Base-by-base conservation (phyloP, 2,113 vertebrate genomes). In the Sapayoa aenigma region DNA sequence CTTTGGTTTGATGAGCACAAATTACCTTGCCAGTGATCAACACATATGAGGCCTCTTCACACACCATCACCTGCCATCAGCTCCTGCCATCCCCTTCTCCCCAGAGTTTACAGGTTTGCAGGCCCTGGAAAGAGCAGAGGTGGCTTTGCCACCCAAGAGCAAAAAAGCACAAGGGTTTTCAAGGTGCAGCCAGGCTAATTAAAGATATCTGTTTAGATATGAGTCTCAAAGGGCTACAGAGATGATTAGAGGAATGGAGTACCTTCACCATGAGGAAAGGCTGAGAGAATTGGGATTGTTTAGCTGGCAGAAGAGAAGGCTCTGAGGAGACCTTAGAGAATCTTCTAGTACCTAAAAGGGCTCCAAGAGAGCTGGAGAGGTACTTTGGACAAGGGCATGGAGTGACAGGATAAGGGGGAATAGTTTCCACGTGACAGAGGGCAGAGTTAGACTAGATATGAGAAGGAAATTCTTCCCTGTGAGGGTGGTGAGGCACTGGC, bases 71-170 rank as follows among this genome's bases (percentile, higher is more conserved):
- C 50, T 2, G 22, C 46, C 74, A 37, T 2, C 76, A 56, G 37
- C 49, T 55, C 60, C 73, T 65, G 31, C 46, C 69, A 68, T 4
- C 22, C 63, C 72, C 46, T 39, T 21, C 1, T 1, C 7, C 11
- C 12, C 53, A 37, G 1, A 2, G 2, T 62, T 82, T 11, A 27
- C 8, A 18, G 9, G 6, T 24, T 44, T 72, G 16, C 1, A 0
- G 9, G 5, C 21, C 41, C 41, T 14, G 11, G 4, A 12, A 72
- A 53, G 23, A 65, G 31, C 33, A 80, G 49, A 72, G 44, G 14
- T 22, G 69, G 19, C 66, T 63, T 42, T n/a, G 65, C 46, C 37
- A 71, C 30, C 18, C 41, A 59, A 55, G 23, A 66, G 28, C 27
- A 87, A 77, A 82, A 63, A 86, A 50, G 14, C 47, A 55, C 8